phyloP scores from a whole-genome alignment of 2,888 invertebrate species.

The Choristoneura rosaceana region DNA sequence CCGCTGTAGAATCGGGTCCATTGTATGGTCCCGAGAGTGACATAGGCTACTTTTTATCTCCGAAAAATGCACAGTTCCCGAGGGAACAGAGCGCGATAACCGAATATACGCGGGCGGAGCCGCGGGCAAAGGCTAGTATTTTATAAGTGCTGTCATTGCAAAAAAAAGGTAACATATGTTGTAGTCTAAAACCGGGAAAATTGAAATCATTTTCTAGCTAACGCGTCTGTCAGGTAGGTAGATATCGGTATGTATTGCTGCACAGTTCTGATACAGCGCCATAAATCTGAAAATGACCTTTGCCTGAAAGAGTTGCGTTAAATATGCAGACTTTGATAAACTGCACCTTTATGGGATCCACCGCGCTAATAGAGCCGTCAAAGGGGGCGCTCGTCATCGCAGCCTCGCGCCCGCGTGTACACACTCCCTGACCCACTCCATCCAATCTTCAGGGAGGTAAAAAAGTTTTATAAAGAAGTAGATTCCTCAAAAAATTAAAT shows the following conservation, averaged over 20 bases:
- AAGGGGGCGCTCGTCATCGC: constrained; percentile 53
- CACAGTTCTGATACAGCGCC: constrained; percentile 1
- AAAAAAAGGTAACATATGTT: too few relatives aligned
- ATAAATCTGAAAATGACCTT: constrained; percentile 15
- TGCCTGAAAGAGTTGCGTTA: constrained; percentile 58
- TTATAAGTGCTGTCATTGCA: too few relatives aligned
- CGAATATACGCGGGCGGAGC: too few relatives aligned
- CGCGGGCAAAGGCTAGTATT: too few relatives aligned
- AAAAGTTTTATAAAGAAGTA: constrained; percentile 36
- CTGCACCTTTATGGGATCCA: constrained; percentile 62
- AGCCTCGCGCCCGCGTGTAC: not conserved
- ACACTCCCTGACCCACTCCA: not conserved
- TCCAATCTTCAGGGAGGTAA: constrained; percentile 1
- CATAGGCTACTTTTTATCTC: too few relatives aligned
- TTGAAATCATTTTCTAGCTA: too few relatives aligned
- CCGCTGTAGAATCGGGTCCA: too few relatives aligned
- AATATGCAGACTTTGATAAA: constrained; percentile 68
- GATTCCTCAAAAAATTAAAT: constrained; percentile 40
- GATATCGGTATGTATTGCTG: not conserved
- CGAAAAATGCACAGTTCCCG: too few relatives aligned
- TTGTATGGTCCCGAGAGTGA: too few relatives aligned
- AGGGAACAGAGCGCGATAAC: too few relatives aligned
- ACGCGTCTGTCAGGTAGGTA: not conserved
- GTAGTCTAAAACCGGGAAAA: too few relatives aligned
- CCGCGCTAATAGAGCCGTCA: constrained; percentile 60